Percentiles rank a stretch among this genome's conserved stretches.
phyloP scores from a whole-genome alignment of 2,888 invertebrate genomes.

The Parascotia fuliginaria region DNA sequence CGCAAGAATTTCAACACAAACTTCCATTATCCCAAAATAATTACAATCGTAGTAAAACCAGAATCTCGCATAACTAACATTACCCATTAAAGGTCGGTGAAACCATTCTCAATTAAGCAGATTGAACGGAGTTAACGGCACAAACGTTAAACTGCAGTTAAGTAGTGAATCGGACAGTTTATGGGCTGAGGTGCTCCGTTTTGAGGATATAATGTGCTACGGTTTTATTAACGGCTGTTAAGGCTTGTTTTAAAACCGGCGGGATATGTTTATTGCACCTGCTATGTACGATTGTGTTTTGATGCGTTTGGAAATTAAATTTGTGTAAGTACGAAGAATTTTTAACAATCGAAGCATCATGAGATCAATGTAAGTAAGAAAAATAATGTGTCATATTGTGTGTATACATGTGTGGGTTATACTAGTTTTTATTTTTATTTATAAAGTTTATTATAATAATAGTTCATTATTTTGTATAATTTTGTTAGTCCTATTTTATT shows the following conservation, averaged over 20 bases:
- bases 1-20: not conserved
- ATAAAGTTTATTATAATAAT: too few relatives aligned
- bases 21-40: conserved; percentile 33
- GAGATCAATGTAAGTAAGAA: too few relatives aligned
- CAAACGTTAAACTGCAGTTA: conserved; percentile 73
- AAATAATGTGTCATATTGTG: too few relatives aligned
- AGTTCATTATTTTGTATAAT: too few relatives aligned
- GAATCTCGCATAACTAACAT: conserved; percentile 54
- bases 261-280: conserved; percentile 43
- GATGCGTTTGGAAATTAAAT: conserved; percentile 12
- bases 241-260: conserved; percentile 44
- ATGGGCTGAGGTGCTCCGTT: conserved; percentile 67
- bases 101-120: conserved; percentile 82
- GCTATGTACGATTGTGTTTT: conserved; percentile 23
- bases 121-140: conserved; percentile 77
- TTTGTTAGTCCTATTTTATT: too few relatives aligned
- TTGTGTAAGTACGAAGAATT: not conserved
- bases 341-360: too few relatives aligned
- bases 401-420: too few relatives aligned
- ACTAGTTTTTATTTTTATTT: too few relatives aligned
- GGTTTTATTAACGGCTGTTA: conserved; percentile 49
- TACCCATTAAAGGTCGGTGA: conserved; percentile 64
- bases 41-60: conserved; percentile 29
- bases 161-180: conserved; percentile 80
- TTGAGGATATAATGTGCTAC: conserved; percentile 50